phyloP scores from a whole-genome alignment of 2,113 vertebrate species.

The Platysternon megacephalum region DNA sequence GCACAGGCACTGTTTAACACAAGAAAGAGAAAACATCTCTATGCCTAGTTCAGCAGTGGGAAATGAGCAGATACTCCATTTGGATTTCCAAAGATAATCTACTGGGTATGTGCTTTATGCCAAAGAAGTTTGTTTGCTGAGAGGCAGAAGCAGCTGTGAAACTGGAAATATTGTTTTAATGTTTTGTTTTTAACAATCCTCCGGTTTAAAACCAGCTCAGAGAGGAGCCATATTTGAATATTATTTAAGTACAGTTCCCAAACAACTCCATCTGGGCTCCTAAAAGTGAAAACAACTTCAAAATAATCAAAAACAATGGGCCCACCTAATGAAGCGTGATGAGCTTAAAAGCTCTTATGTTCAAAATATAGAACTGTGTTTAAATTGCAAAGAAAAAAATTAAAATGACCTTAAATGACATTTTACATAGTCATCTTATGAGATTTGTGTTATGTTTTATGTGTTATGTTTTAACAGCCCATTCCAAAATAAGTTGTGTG shows the following conservation, averaged over 20 bases:
- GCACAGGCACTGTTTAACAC: fast-evolving
- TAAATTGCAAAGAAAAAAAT: slow-evolving; percentile 9
- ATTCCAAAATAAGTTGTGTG: not conserved
- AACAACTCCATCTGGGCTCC: not conserved
- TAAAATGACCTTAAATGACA: not conserved
- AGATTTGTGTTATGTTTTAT: not conserved
- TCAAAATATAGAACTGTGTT: not conserved
- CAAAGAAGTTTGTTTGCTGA: slow-evolving; percentile 57
- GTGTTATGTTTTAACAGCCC: not conserved
- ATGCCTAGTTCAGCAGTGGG: not conserved
- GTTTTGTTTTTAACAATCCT: not conserved
- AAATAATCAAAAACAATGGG: slow-evolving; percentile 28
- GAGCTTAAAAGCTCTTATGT: not conserved
- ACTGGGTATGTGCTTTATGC: not conserved
- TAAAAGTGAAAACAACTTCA: not conserved
- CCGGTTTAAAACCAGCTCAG: not conserved
- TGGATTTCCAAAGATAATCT: slow-evolving; percentile 27
- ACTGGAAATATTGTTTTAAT: slow-evolving; percentile 17
- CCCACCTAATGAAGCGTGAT: not conserved
- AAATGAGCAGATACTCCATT: not conserved
- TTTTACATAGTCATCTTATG: not conserved
- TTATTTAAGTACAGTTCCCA: slow-evolving; percentile 12
- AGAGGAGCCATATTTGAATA: not conserved
- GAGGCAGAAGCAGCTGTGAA: slow-evolving; percentile 25
- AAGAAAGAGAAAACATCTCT: not conserved